Conservation (phyloP, 2,113 vertebrate species). For the Cochlearius cochlearius region DNA sequence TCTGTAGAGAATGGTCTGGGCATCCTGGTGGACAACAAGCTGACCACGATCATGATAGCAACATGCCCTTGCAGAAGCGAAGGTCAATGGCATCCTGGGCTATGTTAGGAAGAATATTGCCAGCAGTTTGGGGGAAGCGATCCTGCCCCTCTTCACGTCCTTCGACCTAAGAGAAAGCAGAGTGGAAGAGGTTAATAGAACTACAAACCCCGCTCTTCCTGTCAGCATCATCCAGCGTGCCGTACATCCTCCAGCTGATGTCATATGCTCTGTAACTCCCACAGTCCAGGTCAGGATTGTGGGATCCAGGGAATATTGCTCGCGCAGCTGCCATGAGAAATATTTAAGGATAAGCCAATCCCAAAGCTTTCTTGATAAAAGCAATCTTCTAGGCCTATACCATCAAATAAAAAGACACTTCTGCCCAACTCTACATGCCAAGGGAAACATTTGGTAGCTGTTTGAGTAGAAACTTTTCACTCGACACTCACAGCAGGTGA, state of each 20-base stretch:
- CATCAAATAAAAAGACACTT: not conserved
- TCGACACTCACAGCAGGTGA: not conserved
- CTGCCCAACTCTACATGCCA: not conserved
- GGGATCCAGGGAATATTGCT: not conserved
- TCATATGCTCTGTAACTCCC: not conserved
- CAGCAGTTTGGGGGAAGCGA: not conserved
- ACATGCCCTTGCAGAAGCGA: fast-evolving
- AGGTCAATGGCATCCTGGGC: not conserved
- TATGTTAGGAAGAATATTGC: fast-evolving
- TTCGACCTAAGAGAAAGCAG: not conserved
- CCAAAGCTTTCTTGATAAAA: not conserved
- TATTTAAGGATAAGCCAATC: not conserved
- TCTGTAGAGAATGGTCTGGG: not conserved
- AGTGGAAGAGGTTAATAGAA: not conserved
- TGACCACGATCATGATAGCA: not conserved
- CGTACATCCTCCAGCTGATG: not conserved
- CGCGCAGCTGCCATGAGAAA: not conserved
- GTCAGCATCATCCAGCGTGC: not conserved
- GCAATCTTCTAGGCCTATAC: not conserved
- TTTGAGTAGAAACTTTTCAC: not conserved
- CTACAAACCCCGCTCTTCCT: not conserved
- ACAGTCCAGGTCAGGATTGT: not conserved
- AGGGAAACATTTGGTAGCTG: not conserved
- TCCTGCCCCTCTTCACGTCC: not conserved
- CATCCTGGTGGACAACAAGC: not conserved